Conservation (phyloP, 2,113 vertebrate species). For the Macaca fascicularis region T2T-MFA8v1.1 NC_088386.1:77834501-77835000, state of each 20-base stretch:
- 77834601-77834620: background rate
- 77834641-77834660: background rate
- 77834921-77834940: background rate
- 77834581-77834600: background rate
- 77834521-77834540: background rate
- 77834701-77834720: background rate
- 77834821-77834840: background rate
- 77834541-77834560: background rate
- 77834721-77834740: background rate
- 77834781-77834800: background rate
- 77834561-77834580: slow-evolving; percentile 1
- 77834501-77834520: slow-evolving; percentile 37
- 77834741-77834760: background rate
- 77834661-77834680: background rate
- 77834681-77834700: slow-evolving; percentile 20
- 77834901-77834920: background rate
- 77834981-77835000: background rate
- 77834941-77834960: background rate
- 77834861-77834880: background rate
- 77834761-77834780: background rate
- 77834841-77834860: background rate
- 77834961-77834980: background rate
- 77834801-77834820: background rate
- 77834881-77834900: background rate
- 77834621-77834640: background rate